Conservation (phyloP, 2,888 invertebrate genomes). For the Andricus curvator region DNA sequence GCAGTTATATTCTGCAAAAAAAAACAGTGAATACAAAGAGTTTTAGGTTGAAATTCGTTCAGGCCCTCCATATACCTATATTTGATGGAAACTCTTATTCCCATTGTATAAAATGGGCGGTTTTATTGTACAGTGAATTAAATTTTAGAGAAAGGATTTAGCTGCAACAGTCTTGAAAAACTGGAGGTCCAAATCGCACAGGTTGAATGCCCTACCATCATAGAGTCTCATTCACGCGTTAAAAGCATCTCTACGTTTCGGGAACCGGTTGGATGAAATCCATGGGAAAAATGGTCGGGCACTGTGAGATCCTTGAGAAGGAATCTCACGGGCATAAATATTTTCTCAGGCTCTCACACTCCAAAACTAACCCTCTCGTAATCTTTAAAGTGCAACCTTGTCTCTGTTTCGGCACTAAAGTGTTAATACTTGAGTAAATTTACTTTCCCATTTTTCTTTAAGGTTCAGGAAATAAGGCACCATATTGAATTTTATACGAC, state of each 20-base stretch:
- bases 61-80: no score
- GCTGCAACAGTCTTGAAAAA: conserved; percentile 15
- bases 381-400: conserved; percentile 34
- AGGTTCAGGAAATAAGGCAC: background rate
- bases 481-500: background rate
- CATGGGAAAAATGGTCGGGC: conserved; percentile 68
- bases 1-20: no score
- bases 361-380: conserved; percentile 27
- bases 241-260: conserved; percentile 65
- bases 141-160: conserved; percentile 20
- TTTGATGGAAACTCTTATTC: background rate
- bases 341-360: conserved; percentile 30
- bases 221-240: conserved; percentile 65
- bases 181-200: conserved; percentile 57
- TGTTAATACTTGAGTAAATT: conserved; percentile 19
- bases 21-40: no score
- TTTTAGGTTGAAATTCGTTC: no score
- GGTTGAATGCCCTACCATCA: conserved; percentile 64
- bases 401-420: conserved; percentile 22
- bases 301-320: conserved; percentile 62
- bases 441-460: background rate
- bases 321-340: conserved; percentile 38
- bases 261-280: conserved; percentile 69
- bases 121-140: background rate
- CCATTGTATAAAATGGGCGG: background rate